Conservation (phyloP, 2,797 vertebrate species). For the Leucoraja ocellata region DNA sequence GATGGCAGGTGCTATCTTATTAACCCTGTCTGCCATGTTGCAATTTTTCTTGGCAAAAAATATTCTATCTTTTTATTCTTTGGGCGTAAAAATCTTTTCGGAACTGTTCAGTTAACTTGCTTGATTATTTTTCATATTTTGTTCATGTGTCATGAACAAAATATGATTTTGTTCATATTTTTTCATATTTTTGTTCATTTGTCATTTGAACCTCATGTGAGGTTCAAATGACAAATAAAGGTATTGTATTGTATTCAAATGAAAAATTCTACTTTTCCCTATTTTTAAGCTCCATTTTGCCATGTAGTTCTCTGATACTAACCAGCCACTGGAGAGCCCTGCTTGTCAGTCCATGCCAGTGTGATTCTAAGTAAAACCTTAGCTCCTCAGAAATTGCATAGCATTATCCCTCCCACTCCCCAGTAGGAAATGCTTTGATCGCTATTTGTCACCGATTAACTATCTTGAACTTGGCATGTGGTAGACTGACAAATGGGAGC, state of each 20-base stretch:
- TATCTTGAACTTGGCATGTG: background rate
- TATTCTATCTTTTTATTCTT: background rate
- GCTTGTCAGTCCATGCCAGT: background rate
- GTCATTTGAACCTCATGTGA: too few species aligned
- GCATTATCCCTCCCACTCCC: background rate
- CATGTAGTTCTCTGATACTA: background rate
- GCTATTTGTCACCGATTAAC: background rate
- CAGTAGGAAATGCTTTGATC: background rate
- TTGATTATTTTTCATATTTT: background rate
- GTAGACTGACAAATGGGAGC: background rate
- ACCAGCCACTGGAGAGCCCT: too few species aligned
- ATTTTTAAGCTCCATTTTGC: background rate
- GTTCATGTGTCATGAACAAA: too few species aligned
- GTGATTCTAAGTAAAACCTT: background rate
- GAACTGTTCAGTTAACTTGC: background rate
- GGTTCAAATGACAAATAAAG: too few species aligned
- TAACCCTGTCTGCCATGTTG: background rate
- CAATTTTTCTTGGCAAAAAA: too few species aligned
- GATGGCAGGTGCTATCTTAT: background rate
- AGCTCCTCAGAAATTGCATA: background rate
- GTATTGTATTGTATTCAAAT: too few species aligned
- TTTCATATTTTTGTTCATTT: too few species aligned
- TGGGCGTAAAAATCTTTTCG: background rate
- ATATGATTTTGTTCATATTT: too few species aligned
- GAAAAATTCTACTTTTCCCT: background rate